Evolutionary conservation across 1,140 invertebrate species (phyloP).

Genomic region (Bombus confusus): DNA sequence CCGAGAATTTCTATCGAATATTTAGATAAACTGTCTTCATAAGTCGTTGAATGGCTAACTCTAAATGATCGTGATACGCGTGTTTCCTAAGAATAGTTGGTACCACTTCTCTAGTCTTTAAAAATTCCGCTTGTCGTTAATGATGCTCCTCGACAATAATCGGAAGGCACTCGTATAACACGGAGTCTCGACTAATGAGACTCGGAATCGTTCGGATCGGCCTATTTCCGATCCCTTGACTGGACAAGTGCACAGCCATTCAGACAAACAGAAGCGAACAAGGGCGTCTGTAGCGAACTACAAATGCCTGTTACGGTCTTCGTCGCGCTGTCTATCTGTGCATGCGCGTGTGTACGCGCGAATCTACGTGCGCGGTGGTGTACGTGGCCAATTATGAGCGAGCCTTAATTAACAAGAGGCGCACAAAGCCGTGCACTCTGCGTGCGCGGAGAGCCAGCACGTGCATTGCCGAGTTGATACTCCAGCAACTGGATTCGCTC

Average conservation of each 20-base stretch:
- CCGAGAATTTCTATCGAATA: no score
- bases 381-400: slow-evolving; percentile 74
- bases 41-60: no score
- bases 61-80: background rate
- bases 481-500: slow-evolving; percentile 28
- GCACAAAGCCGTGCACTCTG: slow-evolving; percentile 53
- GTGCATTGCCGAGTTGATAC: slow-evolving; percentile 49
- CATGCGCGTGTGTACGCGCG: background rate
- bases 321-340: slow-evolving; percentile 8
- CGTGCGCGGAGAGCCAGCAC: background rate
- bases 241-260: slow-evolving; percentile 56
- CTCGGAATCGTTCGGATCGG: background rate
- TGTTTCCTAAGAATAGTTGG: background rate
- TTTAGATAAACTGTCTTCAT: no score
- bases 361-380: slow-evolving; percentile 37
- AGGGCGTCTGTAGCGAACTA: background rate
- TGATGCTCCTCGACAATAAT: background rate
- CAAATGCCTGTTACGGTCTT: slow-evolving; percentile 43
- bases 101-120: background rate
- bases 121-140: background rate
- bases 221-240: slow-evolving; percentile 44
- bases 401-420: slow-evolving; percentile 77
- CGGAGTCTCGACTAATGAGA: background rate
- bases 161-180: background rate
- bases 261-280: slow-evolving; percentile 25